Conservation (phyloP, 92 coral and sea anemone genomes). For the Nematostella vectensis region DNA sequence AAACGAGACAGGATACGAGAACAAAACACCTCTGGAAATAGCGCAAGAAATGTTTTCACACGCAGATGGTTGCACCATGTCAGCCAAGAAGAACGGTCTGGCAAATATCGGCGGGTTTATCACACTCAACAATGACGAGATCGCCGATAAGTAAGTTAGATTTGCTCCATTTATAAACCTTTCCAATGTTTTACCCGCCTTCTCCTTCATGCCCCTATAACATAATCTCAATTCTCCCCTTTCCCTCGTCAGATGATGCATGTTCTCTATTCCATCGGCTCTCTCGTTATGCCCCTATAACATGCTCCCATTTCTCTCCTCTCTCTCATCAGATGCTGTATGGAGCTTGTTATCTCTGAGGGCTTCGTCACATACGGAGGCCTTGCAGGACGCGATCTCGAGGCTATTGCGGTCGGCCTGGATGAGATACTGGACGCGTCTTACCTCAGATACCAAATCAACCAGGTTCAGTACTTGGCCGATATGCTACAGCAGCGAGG, state of each 20-base stretch:
- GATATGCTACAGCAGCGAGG: conserved; percentile 30
- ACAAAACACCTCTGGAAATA: conserved; percentile 45
- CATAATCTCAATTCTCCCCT: too few species aligned
- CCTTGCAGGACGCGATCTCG: conserved; percentile 65
- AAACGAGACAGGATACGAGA: conserved; percentile 49
- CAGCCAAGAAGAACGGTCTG: conserved; percentile 68
- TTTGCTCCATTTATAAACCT: background rate
- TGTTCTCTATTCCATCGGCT: too few species aligned
- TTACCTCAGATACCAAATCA: conserved; percentile 50
- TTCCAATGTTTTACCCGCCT: too few species aligned
- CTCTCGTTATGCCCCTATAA: too few species aligned
- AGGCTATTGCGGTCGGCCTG: conserved; percentile 66
- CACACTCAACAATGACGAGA: conserved; percentile 46
- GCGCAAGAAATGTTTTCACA: conserved; percentile 50
- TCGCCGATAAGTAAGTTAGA: conserved; percentile 31
- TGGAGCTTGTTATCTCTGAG: conserved; percentile 50
- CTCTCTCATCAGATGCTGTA: conserved; percentile 53
- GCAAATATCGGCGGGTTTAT: conserved; percentile 67
- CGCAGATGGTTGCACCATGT: conserved; percentile 74
- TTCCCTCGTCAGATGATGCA: too few species aligned
- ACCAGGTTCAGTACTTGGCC: conserved; percentile 33
- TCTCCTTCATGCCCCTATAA: too few species aligned
- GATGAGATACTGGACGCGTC: conserved; percentile 57
- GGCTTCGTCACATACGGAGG: conserved; percentile 76
- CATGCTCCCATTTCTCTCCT: too few species aligned